Percentiles rank a stretch among this genome's conserved stretches.
phyloP scores from a whole-genome alignment of 23 tunicate species.

The Phallusia fumigata region DNA sequence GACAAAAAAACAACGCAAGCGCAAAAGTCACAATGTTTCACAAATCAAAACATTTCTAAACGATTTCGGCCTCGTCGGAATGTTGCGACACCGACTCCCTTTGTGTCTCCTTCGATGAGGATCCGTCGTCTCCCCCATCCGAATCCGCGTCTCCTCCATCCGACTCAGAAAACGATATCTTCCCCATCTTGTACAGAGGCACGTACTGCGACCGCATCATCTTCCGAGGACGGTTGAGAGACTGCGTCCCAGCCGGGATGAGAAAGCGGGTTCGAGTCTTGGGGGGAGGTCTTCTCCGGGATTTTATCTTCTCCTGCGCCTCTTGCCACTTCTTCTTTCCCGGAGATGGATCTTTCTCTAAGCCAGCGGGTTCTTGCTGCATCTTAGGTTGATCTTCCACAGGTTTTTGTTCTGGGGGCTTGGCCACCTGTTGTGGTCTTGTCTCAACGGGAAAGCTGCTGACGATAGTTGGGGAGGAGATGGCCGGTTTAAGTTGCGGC shows the following conservation, averaged over 20 bases:
- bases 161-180: constrained; percentile 34
- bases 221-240: constrained; percentile 41
- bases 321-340: neutral
- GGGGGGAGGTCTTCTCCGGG: neutral
- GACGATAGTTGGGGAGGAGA: neutral
- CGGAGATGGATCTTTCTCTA: neutral
- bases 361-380: neutral
- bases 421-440: neutral
- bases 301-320: neutral
- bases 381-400: neutral
- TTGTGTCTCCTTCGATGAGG: constrained; percentile 23
- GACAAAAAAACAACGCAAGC: too few species aligned
- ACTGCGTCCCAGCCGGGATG: constrained; percentile 46
- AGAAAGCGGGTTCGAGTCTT: neutral
- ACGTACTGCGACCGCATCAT: constrained; percentile 16
- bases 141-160: constrained; percentile 7
- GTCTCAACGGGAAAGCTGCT: neutral
- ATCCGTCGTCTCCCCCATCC: constrained; percentile 14
- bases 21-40: too few species aligned
- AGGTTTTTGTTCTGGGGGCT: neutral
- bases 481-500: neutral
- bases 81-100: constrained; percentile 41
- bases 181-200: constrained; percentile 29
- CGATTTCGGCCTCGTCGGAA: constrained; percentile 14
- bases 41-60: neutral